Percentiles rank a stretch among this genome's conserved stretches.
Evolutionary conservation across 2,888 invertebrate genomes (phyloP).

Genomic region (Caenorhabditis uteleia): DNA sequence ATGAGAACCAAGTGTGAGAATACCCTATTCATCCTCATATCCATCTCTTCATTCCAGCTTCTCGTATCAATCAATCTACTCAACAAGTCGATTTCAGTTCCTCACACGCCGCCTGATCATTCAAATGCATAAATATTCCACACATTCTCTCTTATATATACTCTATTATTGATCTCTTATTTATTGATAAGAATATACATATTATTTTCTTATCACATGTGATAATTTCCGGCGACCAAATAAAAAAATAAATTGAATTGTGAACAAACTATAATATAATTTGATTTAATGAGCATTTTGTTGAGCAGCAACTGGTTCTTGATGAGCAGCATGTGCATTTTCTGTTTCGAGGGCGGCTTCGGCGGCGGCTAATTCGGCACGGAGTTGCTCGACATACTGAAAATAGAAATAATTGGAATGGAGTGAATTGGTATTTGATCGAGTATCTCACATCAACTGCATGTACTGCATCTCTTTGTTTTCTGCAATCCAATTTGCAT

Average conservation of each 20-base stretch:
- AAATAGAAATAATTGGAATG: conserved; percentile 7
- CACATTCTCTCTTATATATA: neutral
- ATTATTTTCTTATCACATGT: neutral
- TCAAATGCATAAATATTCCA: neutral
- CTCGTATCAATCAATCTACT: too few species aligned
- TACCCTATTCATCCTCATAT: too few species aligned
- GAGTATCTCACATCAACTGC: conserved; percentile 44
- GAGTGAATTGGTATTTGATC: neutral
- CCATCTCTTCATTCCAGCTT: too few species aligned
- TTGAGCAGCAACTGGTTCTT: too few species aligned
- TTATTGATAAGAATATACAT: neutral
- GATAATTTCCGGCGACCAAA: neutral
- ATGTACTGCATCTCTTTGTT: conserved; percentile 57
- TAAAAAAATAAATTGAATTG: too few species aligned
- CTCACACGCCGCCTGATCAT: too few species aligned
- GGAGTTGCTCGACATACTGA: conserved; percentile 60
- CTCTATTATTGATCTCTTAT: neutral
- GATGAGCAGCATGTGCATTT: neutral
- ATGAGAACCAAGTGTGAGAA: neutral
- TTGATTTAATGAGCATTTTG: too few species aligned
- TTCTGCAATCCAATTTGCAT: conserved; percentile 63
- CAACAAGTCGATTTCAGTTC: too few species aligned
- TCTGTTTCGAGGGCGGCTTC: conserved; percentile 51
- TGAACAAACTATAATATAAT: too few species aligned
- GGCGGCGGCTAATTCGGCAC: conserved; percentile 54